Evolutionary conservation across 1,140 invertebrate genomes (phyloP).

Genomic region (Plutomurus gul): DNA sequence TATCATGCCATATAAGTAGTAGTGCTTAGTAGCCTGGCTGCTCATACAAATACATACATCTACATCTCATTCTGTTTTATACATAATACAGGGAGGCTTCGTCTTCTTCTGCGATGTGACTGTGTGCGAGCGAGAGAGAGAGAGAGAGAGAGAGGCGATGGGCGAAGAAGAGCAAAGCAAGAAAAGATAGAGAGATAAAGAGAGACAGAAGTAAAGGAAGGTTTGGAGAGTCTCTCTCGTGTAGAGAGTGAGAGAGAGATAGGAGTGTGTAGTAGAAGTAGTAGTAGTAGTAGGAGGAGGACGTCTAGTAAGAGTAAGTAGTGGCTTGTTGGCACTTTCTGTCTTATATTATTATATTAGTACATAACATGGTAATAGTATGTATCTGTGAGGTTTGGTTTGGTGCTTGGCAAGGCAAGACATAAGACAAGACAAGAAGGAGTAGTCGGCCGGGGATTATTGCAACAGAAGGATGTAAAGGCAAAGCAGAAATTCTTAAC

Average conservation of each 20-base stretch:
- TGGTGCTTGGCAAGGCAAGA: constrained; percentile 2
- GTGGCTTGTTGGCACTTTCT: neutral
- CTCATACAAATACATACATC: neutral
- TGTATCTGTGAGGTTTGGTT: neutral
- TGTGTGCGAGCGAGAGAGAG: neutral
- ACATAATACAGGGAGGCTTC: neutral
- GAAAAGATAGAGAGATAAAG: neutral
- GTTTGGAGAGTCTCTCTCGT: too few relatives aligned
- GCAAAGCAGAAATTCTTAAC: constrained; percentile 36
- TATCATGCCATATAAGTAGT: too few relatives aligned
- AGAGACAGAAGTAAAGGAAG: neutral
- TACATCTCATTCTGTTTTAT: neutral
- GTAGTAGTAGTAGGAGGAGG: neutral
- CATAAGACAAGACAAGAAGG: constrained; percentile 24
- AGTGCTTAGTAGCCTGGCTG: too few relatives aligned
- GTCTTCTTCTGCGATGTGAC: neutral
- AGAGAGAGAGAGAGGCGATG: neutral
- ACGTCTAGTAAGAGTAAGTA: neutral
- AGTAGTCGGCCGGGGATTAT: constrained; percentile 32
- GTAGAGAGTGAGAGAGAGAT: neutral
- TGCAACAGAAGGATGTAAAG: constrained; percentile 35
- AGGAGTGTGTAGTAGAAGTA: too few relatives aligned
- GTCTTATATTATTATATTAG: neutral
- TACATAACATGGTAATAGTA: neutral
- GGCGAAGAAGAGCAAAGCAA: neutral